Base-by-base conservation (phyloP, 2,888 invertebrate species). In the Ophion slaviceki region DNA sequence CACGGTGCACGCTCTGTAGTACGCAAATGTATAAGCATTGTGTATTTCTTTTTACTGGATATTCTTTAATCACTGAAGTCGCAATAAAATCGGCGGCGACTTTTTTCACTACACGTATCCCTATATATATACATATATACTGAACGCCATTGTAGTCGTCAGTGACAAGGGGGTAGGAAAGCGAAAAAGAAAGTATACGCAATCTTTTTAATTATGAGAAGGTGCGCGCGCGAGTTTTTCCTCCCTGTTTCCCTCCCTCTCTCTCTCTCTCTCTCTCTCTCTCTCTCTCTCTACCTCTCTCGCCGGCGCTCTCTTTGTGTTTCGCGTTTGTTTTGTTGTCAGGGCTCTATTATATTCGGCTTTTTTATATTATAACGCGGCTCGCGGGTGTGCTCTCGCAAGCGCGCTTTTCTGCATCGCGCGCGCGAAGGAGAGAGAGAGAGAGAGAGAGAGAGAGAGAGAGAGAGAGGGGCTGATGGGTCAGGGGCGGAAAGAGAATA, bases 251-350 rank as follows among this genome's bases (percentile, higher is more conserved):
- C 57, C 62, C 36, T 57, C 40, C 40, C 53, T 68, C 67, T 66
- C 67, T 66, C 59, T 28, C n/a, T n/a, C n/a, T 53, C 67, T 70
- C 24, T 36, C 36, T 6, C 64, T 10, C 47, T 92, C 93, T 92
- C 20, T 68, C 67, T 74, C 72, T 74, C 74, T 62, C 62, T 53
- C 36, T 36, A 0, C 36, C 36, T 5, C 36, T 36, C 62, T 53
- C 57, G 40, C 57, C 47, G 74, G 76, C 86, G 80, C 74, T 24
- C 64, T 92, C 93, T 93, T 93, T 94, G 93, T 94, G 92, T 93
- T 93, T 93, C 92, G 93, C 93, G 87, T 93, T 93, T 93, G 93
- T 94, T 94, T 94, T 93, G 93, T 93, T 92, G 92, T 92, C 92
- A 90, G 92, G 89, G 80, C 91, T 91, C 92, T 92, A 93, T 92